These are phyloP conservation scores for Holocentrus rufus DNA, from an alignment of 2,797 vertebrate genomes.

Conservation along the genomic window DNA sequence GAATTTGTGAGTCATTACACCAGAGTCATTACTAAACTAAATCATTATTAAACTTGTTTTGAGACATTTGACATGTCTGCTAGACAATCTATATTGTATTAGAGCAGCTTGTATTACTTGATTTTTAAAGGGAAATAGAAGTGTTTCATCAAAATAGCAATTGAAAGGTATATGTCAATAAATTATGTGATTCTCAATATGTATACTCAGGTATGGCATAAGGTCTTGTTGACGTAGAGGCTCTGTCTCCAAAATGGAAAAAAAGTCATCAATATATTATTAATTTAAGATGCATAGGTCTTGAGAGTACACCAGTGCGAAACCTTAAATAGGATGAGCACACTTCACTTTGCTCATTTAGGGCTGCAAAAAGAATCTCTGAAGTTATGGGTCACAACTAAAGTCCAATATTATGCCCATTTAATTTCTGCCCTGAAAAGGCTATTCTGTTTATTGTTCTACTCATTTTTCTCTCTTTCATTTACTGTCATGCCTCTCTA, in stretches of 20 bases:
- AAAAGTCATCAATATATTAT: background rate
- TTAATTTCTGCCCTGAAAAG: constrained; percentile 57
- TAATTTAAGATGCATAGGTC: background rate
- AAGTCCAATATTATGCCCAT: constrained; percentile 40
- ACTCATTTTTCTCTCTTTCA: constrained; percentile 23
- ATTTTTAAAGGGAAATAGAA: background rate
- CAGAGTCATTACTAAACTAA: too few species aligned
- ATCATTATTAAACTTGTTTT: too few species aligned
- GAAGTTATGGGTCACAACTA: constrained; percentile 47
- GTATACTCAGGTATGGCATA: too few species aligned
- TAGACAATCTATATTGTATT: background rate
- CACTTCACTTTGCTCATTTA: constrained; percentile 13
- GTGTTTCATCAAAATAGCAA: background rate
- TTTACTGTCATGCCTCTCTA: constrained; percentile 34
- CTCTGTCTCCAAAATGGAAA: background rate
- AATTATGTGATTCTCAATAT: background rate
- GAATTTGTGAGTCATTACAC: too few species aligned
- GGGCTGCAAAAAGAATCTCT: constrained; percentile 37
- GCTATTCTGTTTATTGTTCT: constrained; percentile 43
- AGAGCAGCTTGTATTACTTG: background rate
- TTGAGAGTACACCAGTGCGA: background rate
- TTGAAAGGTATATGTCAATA: background rate
- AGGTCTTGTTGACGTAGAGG: background rate
- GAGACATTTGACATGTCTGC: background rate
- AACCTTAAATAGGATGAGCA: background rate